Evolutionary conservation across 2,113 vertebrate species (phyloP).

Genomic region (Probosciger aterrimus): DNA sequence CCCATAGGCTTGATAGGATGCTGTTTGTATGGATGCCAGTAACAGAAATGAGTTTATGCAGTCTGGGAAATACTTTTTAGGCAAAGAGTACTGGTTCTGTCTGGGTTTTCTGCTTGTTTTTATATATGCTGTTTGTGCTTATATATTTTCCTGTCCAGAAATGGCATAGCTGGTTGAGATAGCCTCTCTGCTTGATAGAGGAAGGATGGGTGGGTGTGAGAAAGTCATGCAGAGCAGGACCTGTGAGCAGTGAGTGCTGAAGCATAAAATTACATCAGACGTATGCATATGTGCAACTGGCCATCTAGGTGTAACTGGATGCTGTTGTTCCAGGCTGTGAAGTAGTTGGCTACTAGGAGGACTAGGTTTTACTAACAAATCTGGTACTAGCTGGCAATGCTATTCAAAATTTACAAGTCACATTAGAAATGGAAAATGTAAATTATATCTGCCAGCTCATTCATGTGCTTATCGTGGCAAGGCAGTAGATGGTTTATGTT

Average conservation of each 20-base stretch:
- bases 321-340: neutral
- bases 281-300: neutral
- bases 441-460: neutral
- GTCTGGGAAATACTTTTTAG: neutral
- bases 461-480: neutral
- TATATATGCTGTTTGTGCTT: neutral
- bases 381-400: neutral
- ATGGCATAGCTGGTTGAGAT: neutral
- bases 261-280: neutral
- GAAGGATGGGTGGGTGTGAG: neutral
- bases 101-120: neutral
- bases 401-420: neutral
- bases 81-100: neutral
- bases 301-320: neutral
- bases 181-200: neutral
- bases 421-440: neutral
- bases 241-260: neutral
- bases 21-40: neutral
- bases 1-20: neutral
- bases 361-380: neutral
- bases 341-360: neutral
- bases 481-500: neutral
- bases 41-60: neutral
- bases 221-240: neutral
- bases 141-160: neutral